Percentiles rank a stretch among this genome's conserved stretches.
phyloP scores from a whole-genome alignment of 2,888 invertebrate species.

The Apodemia duryi region DNA sequence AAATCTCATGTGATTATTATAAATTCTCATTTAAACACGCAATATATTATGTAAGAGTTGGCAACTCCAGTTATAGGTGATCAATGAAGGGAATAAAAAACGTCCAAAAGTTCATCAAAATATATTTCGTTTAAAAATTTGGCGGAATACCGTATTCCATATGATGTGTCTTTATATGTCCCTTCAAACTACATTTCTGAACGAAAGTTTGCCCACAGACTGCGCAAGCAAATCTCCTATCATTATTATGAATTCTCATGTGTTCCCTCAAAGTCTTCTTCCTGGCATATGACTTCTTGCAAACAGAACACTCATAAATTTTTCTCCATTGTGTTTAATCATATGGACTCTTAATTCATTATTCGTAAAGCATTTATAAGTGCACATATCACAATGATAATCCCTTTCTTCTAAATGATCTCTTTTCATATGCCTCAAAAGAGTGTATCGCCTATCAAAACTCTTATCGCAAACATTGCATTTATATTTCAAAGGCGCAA shows the following conservation, averaged over 20 bases:
- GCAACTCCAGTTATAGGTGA: no score
- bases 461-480: slow-evolving; percentile 53
- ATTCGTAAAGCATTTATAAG: slow-evolving; percentile 56
- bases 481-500: slow-evolving; percentile 51
- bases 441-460: slow-evolving; percentile 39
- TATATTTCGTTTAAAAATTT: slow-evolving; percentile 12
- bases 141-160: slow-evolving; percentile 38
- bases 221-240: slow-evolving; percentile 54
- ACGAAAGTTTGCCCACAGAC: slow-evolving; percentile 63
- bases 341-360: slow-evolving; percentile 55
- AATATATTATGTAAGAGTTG: no score
- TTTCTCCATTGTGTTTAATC: slow-evolving; percentile 57
- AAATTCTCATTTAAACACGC: slow-evolving; percentile 46
- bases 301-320: slow-evolving; percentile 60
- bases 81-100: no score
- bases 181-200: slow-evolving; percentile 63
- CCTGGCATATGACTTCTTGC: slow-evolving; percentile 60
- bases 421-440: slow-evolving; percentile 59
- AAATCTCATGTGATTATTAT: slow-evolving; percentile 59
- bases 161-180: slow-evolving; percentile 60
- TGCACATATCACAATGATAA: slow-evolving; percentile 46
- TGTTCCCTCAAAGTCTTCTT: slow-evolving; percentile 61
- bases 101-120: background rate
- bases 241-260: slow-evolving; percentile 63
- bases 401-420: slow-evolving; percentile 59